Evolutionary conservation across 2,797 vertebrate genomes (phyloP).

Genomic region (Chelidonichthys spinosus): DNA sequence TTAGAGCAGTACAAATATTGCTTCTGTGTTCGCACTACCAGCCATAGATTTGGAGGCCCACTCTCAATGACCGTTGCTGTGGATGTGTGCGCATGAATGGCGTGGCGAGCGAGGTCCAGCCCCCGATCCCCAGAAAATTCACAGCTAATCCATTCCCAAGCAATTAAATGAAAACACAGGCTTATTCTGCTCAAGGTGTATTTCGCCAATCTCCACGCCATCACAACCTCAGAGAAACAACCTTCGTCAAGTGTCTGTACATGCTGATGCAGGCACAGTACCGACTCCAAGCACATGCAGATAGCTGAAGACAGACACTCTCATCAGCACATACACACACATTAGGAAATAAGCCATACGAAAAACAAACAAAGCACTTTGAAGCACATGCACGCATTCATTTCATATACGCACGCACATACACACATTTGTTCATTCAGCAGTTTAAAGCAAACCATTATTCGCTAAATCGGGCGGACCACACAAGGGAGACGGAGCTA

Average conservation of each 20-base stretch:
- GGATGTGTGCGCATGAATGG: constrained; percentile 18
- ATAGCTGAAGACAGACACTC: constrained; percentile 33
- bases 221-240: constrained; percentile 58
- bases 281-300: constrained; percentile 26
- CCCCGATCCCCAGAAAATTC: background rate
- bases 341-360: constrained; percentile 55
- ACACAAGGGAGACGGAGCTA: constrained; percentile 77
- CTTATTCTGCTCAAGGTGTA: constrained; percentile 64
- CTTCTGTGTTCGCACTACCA: constrained; percentile 5
- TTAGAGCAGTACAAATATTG: background rate
- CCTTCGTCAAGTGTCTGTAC: constrained; percentile 50
- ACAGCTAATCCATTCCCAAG: constrained; percentile 67
- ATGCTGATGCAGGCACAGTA: constrained; percentile 53
- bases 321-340: constrained; percentile 36
- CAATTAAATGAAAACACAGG: constrained; percentile 71
- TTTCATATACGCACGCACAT: constrained; percentile 46
- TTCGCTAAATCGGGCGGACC: constrained; percentile 77
- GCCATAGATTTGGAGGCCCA: constrained; percentile 16
- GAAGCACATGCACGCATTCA: constrained; percentile 43
- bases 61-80: constrained; percentile 36
- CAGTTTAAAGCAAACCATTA: constrained; percentile 82
- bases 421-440: constrained; percentile 70
- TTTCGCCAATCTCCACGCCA: constrained; percentile 37
- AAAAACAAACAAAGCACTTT: constrained; percentile 64
- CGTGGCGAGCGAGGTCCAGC: background rate